Conservation (phyloP, 1,140 invertebrate species). For the Oncopeltus fasciatus region DNA sequence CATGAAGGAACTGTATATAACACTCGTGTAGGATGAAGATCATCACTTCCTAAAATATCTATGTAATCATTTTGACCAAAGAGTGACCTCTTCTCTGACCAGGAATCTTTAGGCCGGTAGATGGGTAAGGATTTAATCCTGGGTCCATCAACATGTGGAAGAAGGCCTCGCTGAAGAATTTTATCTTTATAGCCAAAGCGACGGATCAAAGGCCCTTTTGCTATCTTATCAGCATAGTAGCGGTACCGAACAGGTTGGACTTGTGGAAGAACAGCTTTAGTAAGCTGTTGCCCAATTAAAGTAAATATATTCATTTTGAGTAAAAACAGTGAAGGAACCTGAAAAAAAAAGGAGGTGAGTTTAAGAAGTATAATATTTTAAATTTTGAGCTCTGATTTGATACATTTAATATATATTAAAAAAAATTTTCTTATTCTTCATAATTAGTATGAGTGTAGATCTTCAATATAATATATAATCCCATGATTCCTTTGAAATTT, state of each 20-base stretch:
- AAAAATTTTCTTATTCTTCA: too few relatives aligned
- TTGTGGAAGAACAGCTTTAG: neutral
- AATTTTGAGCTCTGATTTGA: too few relatives aligned
- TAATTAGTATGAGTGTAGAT: too few relatives aligned
- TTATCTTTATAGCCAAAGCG: conserved; percentile 56
- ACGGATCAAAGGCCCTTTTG: conserved; percentile 40
- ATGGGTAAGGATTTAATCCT: conserved; percentile 46
- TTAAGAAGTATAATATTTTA: too few relatives aligned
- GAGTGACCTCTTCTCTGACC: conserved; percentile 58
- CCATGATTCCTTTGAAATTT: too few relatives aligned
- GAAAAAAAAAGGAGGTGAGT: too few relatives aligned
- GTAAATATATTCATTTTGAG: too few relatives aligned
- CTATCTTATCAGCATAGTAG: conserved; percentile 52
- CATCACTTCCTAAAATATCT: conserved; percentile 75
- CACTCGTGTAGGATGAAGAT: conserved; percentile 64
- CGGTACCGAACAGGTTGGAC: conserved; percentile 35
- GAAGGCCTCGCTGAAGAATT: conserved; percentile 44
- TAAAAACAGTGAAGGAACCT: too few relatives aligned
- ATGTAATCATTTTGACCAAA: conserved; percentile 96
- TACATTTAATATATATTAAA: too few relatives aligned
- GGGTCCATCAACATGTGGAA: conserved; percentile 41
- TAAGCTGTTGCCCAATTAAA: too few relatives aligned
- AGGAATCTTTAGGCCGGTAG: conserved; percentile 56
- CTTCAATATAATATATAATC: too few relatives aligned
- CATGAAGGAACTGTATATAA: conserved; percentile 71